Evolutionary conservation across 2,113 vertebrate species (phyloP), one percentile per base, ranked within the genome.

Genomic region (Calidris pugnax): DNA sequence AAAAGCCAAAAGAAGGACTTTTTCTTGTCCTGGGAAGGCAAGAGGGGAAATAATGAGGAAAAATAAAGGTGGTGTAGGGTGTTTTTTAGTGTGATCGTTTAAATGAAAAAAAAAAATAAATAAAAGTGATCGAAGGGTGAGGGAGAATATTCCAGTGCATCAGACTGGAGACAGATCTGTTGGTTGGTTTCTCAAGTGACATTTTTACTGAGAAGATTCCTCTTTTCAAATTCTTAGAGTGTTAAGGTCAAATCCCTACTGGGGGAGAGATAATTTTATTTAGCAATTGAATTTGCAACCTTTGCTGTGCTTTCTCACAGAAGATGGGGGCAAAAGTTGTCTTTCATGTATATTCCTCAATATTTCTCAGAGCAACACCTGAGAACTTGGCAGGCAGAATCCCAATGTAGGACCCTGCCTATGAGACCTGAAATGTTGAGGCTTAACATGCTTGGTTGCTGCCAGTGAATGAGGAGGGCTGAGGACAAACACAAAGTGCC

Each of bases 21-120:
- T 98, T 97, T 98, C 96, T 98, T 98, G 96, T 98, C 97, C 97
- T 98, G 94, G 96, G 96, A 97, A 98, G 92, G 97, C 91, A 98
- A 97, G 95, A 97, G 87, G 95, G 95, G 97, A 97, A 95, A 98
- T 50, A 68, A 93, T 97, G 90, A 98, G 77, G 96, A 89, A 94
- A 95, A 82, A 93, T 37, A 89, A 91, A 73, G 91, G 53, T 62
- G 77, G 26, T 5, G 17, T 26, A 57, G 33, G 6, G 35, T 37
- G 48, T 0, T 41, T 91, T 94, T 79, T 68, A 81, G 71, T 60
- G 57, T 60, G 83, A 45, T 1, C 68, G 19, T 12, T 90, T 83
- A 91, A 83, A 78, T 51, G 57, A 82, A 62, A 60, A 5, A 18
- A 41, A 69, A 80, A 37, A 69, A 74, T n/a, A n/a, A n/a, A n/a